A percentile compares a stretch with the other conserved stretches of the same genome.
Conservation (phyloP, 30 jellyfish, hydroid and myxozoan species). For the Aurelia sp. region DNA sequence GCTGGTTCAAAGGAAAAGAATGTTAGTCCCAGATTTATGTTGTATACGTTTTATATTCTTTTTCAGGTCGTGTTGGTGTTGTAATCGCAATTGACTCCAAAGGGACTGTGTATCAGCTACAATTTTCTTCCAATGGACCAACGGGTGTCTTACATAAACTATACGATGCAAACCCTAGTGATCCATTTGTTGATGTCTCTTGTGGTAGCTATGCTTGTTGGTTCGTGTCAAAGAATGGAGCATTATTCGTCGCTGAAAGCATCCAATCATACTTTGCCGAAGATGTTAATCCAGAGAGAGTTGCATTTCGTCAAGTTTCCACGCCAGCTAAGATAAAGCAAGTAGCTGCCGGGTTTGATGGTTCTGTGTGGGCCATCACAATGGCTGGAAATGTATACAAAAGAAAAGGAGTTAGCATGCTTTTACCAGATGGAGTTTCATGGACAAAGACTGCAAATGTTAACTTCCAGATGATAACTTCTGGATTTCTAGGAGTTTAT, state of each 20-base stretch:
- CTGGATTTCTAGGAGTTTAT: slow-evolving; percentile 81
- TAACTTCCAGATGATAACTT: slow-evolving; percentile 42
- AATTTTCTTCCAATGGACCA: slow-evolving; percentile 30
- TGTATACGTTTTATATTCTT: neutral
- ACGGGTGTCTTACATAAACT: slow-evolving; percentile 39
- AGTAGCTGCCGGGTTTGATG: slow-evolving; percentile 83
- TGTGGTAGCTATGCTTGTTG: slow-evolving; percentile 87
- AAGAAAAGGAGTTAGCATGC: slow-evolving; percentile 56
- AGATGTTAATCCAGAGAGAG: neutral
- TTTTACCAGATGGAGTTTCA: slow-evolving; percentile 67
- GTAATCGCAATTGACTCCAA: slow-evolving; percentile 34
- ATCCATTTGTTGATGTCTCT: slow-evolving; percentile 40
- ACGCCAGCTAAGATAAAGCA: slow-evolving; percentile 18
- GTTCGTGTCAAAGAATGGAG: slow-evolving; percentile 37
- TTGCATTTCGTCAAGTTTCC: neutral
- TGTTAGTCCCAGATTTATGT: too few relatives aligned
- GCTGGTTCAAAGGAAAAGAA: too few relatives aligned
- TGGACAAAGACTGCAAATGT: slow-evolving; percentile 41
- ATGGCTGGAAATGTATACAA: slow-evolving; percentile 63
- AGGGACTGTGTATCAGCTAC: slow-evolving; percentile 39
- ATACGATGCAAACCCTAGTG: slow-evolving; percentile 8
- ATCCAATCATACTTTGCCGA: slow-evolving; percentile 13
- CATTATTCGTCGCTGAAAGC: slow-evolving; percentile 24
- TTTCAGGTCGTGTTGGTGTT: slow-evolving; percentile 60
- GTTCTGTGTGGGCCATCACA: slow-evolving; percentile 76